Evolutionary conservation across 1,140 invertebrate genomes (phyloP).

Genomic region (Drosophila bifasciata): DNA sequence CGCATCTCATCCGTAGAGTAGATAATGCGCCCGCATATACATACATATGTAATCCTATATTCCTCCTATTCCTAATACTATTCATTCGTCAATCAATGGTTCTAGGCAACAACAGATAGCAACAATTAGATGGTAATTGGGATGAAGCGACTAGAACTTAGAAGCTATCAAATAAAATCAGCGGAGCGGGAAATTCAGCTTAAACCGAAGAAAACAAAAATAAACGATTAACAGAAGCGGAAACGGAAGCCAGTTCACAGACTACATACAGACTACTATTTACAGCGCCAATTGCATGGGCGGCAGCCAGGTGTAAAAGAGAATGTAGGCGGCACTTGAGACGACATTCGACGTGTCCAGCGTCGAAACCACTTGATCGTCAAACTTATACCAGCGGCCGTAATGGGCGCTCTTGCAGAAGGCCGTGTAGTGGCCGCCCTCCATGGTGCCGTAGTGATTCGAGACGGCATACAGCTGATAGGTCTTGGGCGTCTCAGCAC

Average conservation of each 20-base stretch:
- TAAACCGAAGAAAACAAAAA: constrained; percentile 26
- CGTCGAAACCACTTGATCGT: constrained; percentile 93
- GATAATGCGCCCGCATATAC: constrained; percentile 17
- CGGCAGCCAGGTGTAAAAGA: constrained; percentile 88
- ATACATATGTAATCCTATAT: no score
- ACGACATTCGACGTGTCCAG: constrained; percentile 89
- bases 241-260: constrained; percentile 3
- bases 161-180: constrained; percentile 17
- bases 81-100: constrained; percentile 1
- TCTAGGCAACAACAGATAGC: constrained; percentile 61
- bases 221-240: not conserved
- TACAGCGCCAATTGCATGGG: constrained; percentile 38
- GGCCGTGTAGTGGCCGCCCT: constrained; percentile 95
- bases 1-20: constrained; percentile 1
- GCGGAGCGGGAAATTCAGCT: not conserved
- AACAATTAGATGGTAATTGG: constrained; percentile 50
- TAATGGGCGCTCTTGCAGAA: constrained; percentile 86
- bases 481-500: constrained; percentile 84
- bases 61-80: constrained; percentile 14
- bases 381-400: constrained; percentile 93
- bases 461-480: constrained; percentile 94
- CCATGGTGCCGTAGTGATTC: constrained; percentile 96
- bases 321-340: constrained; percentile 90
- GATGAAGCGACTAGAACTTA: constrained; percentile 57
- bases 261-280: constrained; percentile 17